These are phyloP conservation scores for Lycorma delicatula DNA, from an alignment of 1,140 invertebrate species.

Conservation along the genomic window DNA sequence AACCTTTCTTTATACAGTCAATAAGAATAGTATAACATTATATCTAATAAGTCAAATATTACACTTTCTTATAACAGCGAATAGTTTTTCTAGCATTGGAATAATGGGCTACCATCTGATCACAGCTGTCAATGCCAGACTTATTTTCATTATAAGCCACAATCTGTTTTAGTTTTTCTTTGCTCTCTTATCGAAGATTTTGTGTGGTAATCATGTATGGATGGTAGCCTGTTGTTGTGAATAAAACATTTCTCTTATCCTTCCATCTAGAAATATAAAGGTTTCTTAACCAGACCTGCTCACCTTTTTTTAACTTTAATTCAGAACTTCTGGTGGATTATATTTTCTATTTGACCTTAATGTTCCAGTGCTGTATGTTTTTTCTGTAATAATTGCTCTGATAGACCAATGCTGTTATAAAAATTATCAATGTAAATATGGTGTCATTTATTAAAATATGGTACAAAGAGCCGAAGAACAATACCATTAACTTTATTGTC, in stretches of 20 bases:
- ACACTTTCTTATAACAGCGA: slow-evolving; percentile 34
- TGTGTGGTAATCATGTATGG: slow-evolving; percentile 4
- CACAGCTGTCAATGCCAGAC: slow-evolving; percentile 30
- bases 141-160: slow-evolving; percentile 23
- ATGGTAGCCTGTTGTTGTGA: slow-evolving; percentile 3
- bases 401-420: no score
- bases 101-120: slow-evolving; percentile 32
- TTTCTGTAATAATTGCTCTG: no score
- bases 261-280: slow-evolving; percentile 1
- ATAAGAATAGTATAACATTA: background rate
- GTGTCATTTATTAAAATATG: no score
- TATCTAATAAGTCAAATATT: slow-evolving; percentile 6
- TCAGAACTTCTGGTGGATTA: background rate
- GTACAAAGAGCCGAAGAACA: no score
- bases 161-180: slow-evolving; percentile 11
- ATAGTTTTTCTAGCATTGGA: slow-evolving; percentile 27
- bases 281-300: background rate
- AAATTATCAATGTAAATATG: no score
- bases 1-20: no score
- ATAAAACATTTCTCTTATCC: slow-evolving; percentile 6
- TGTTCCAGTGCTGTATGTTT: no score
- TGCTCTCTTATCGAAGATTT: slow-evolving; percentile 21
- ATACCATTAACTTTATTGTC: no score
- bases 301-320: background rate
- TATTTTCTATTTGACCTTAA: background rate